Evolutionary conservation across 2,113 vertebrate genomes (phyloP), one percentile per base, ranked within the genome.

Genomic region (Zosterops japonicus): DNA sequence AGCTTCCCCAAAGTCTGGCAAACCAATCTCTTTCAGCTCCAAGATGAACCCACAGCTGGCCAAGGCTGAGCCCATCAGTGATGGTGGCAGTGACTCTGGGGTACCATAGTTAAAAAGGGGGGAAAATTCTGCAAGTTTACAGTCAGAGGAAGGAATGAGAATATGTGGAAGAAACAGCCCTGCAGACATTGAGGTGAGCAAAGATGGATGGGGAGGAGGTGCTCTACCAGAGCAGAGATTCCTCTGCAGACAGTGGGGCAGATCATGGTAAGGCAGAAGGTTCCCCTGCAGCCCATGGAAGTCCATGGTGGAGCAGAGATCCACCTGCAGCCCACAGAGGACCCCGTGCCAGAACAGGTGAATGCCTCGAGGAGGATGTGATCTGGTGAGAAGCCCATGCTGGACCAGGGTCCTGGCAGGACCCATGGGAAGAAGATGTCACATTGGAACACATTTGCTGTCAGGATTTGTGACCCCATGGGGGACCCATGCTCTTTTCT

Each of bases 61-160:
- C 33, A 36, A 59, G 27, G 17, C 14, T 0, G 0, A 69, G 27
- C 4, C 33, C 18, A 12, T 33, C 46, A 33, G 7, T 17, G 17
- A 27, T 42, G 22, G 36, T 33, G 16, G 35, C 16, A 50, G 13
- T 11, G 14, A 33, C 44, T 68, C 25, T 14, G 6, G 33, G 11
- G 22, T 12, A 36, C 18, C 0, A 0, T 60, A 52, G 22, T 67
- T 36, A 6, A 36, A 52, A 68, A 60, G 9, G 3, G 4, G 31
- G 17, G 9, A 1, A 68, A 77, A 28, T 6, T 6, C 47, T 53
- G 23, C 8, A 78, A 52, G 53, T 24, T n/a, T 46, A 21, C 11
- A 16, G 28, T 18, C 27, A 61, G 12, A 53, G 33, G n/a, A 5
- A 53, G 9, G 19, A 78, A 31, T 31, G 22, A 64, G 25, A 18